Conservation (phyloP, 1,140 invertebrate genomes). For the Drosophila tristis region DNA sequence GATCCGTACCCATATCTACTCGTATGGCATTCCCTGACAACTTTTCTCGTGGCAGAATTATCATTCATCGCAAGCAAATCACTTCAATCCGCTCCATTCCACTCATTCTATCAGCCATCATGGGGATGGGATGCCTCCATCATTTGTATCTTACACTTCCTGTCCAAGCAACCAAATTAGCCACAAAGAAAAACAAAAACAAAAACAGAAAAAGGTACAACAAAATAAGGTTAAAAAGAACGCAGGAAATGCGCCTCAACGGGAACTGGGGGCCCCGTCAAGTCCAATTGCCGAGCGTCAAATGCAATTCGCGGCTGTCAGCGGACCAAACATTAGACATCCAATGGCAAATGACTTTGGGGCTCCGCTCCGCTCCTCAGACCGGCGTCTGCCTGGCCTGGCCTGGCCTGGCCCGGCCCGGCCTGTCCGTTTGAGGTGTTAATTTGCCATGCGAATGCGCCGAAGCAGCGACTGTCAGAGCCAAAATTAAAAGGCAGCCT, state of each 20-base stretch:
- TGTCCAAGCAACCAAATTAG: conserved; percentile 62
- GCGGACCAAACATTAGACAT: conserved; percentile 60
- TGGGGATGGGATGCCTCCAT: too few relatives aligned
- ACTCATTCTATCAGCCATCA: too few relatives aligned
- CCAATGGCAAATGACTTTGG: conserved; percentile 72
- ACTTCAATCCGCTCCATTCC: too few relatives aligned
- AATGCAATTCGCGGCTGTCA: conserved; percentile 72
- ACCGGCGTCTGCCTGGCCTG: conserved; percentile 14
- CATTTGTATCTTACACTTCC: conserved; percentile 8
- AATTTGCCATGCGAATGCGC: conserved; percentile 65
- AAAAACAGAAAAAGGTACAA: conserved; percentile 7
- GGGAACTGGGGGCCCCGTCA: conserved; percentile 17
- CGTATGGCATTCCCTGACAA: too few relatives aligned
- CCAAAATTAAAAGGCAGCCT: conserved; percentile 52
- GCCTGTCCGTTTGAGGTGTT: conserved; percentile 71
- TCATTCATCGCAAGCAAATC: too few relatives aligned
- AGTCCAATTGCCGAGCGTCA: conserved; percentile 53
- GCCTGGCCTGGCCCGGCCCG: conserved; percentile 41
- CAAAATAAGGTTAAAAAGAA: conserved; percentile 12
- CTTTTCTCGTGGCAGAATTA: too few relatives aligned
- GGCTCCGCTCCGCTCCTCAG: too few relatives aligned
- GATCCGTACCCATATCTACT: too few relatives aligned
- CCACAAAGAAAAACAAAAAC: conserved; percentile 48
- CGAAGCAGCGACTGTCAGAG: conserved; percentile 53
- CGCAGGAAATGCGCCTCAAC: conserved; percentile 58